Evolutionary conservation across 2,888 invertebrate species (phyloP).

Genomic region (Liposcelis brunnea): DNA sequence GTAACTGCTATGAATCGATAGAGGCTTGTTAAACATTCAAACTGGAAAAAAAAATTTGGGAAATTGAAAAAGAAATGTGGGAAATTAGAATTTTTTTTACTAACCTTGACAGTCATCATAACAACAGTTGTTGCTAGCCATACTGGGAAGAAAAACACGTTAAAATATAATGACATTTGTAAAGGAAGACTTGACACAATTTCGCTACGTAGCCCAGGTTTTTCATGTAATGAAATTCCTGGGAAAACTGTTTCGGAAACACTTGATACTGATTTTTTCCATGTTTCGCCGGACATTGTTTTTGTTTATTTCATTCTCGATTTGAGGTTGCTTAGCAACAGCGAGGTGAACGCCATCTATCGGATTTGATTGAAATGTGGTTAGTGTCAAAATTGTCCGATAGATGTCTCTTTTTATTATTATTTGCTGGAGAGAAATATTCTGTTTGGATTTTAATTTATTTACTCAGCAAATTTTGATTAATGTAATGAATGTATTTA

Average conservation of each 20-base stretch:
- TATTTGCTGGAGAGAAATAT: too few species aligned
- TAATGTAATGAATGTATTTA: too few species aligned
- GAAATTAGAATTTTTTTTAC: constrained; percentile 12
- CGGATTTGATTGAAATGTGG: too few species aligned
- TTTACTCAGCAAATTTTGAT: too few species aligned
- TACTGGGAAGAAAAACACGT: constrained; percentile 52
- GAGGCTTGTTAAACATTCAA: constrained; percentile 41
- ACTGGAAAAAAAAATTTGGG: constrained; percentile 36
- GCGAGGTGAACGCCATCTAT: too few species aligned
- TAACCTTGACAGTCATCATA: constrained; percentile 51
- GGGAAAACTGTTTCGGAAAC: constrained; percentile 33
- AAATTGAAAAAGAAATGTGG: constrained; percentile 10
- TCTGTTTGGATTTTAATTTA: too few species aligned
- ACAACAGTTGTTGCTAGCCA: constrained; percentile 48
- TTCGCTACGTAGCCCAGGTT: constrained; percentile 31
- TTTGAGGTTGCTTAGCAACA: too few species aligned
- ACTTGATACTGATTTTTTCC: constrained; percentile 27
- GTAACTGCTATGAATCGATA: constrained; percentile 54
- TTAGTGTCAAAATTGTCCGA: too few species aligned
- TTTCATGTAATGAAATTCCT: constrained; percentile 25
- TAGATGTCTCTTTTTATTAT: too few species aligned
- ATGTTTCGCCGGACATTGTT: too few species aligned
- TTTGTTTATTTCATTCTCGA: too few species aligned
- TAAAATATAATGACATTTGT: constrained; percentile 75
- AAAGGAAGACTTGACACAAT: constrained; percentile 47